phyloP scores from a whole-genome alignment of 1,140 invertebrate species.

The Pararge aegeria region DNA sequence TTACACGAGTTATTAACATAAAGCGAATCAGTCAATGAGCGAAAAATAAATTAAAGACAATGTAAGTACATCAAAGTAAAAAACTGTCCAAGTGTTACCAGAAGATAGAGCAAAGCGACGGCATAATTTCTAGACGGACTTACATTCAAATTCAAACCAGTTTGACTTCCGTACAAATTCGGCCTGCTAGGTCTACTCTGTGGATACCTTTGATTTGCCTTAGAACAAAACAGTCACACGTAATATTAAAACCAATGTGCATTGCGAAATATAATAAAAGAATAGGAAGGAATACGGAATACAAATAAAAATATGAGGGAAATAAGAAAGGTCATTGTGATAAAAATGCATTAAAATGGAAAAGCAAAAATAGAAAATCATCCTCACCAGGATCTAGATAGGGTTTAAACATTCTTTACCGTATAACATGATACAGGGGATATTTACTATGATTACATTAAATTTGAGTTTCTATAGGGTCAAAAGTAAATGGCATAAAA shows the following conservation, averaged over 20 bases:
- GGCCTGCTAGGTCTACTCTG: conserved; percentile 48
- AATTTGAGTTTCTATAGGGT: not conserved
- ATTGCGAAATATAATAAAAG: too few relatives aligned
- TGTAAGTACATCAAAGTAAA: not conserved
- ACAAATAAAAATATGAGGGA: not conserved
- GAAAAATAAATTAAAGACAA: not conserved
- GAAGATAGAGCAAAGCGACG: not conserved
- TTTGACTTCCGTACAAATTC: conserved; percentile 60
- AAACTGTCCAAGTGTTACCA: not conserved
- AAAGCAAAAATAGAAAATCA: not conserved
- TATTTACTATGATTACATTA: too few relatives aligned
- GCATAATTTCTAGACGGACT: conserved; percentile 30
- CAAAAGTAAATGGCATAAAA: too few relatives aligned
- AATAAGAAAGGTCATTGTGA: not conserved
- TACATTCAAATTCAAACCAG: conserved; percentile 59
- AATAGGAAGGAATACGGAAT: not conserved
- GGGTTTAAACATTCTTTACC: not conserved
- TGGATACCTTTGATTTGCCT: conserved; percentile 69
- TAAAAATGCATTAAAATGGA: not conserved
- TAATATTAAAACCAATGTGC: conserved; percentile 2
- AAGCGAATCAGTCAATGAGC: too few relatives aligned
- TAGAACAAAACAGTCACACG: conserved; percentile 37
- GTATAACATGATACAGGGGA: not conserved
- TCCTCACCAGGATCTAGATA: not conserved
- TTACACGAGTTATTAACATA: too few relatives aligned